These are phyloP conservation scores for Campylomormyrus tamandua DNA, from an alignment of 2,113 vertebrate genomes.

Conservation along the genomic window DNA sequence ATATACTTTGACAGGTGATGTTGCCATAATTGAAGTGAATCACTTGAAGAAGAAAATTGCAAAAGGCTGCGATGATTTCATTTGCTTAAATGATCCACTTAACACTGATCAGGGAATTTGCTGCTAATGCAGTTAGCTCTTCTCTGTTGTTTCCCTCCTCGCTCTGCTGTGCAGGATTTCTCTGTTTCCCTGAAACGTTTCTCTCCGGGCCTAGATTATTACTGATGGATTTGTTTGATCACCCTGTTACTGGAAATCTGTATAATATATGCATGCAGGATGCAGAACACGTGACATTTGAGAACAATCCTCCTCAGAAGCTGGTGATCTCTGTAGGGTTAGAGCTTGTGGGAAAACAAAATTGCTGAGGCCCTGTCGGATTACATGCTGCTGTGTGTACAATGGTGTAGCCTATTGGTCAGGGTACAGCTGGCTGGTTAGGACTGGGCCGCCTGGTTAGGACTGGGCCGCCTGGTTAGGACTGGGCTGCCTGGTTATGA, in stretches of 20 bases:
- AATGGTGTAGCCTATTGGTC: background rate
- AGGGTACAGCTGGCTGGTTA: background rate
- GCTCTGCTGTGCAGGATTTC: background rate
- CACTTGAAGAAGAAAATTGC: constrained; percentile 22
- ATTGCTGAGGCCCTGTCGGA: background rate
- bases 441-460: too few relatives aligned
- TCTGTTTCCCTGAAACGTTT: background rate
- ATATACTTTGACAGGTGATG: constrained; percentile 32
- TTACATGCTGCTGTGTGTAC: background rate
- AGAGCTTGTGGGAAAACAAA: background rate
- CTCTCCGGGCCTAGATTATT: constrained; percentile 10
- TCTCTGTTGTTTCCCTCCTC: constrained; percentile 21
- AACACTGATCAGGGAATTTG: constrained; percentile 33
- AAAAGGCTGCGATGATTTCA: constrained; percentile 38
- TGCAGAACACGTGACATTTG: background rate
- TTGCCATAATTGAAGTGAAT: constrained; percentile 28
- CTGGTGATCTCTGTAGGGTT: background rate
- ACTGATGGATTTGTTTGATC: background rate
- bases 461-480: too few relatives aligned
- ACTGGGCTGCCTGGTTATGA: too few relatives aligned
- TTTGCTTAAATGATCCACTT: constrained; percentile 42
- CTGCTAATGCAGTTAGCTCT: constrained; percentile 31
- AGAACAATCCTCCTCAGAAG: background rate
- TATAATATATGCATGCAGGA: background rate
- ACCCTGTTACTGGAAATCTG: background rate